Conservation (phyloP, 2,888 invertebrate species). For the Drosophila kanekoi region DNA sequence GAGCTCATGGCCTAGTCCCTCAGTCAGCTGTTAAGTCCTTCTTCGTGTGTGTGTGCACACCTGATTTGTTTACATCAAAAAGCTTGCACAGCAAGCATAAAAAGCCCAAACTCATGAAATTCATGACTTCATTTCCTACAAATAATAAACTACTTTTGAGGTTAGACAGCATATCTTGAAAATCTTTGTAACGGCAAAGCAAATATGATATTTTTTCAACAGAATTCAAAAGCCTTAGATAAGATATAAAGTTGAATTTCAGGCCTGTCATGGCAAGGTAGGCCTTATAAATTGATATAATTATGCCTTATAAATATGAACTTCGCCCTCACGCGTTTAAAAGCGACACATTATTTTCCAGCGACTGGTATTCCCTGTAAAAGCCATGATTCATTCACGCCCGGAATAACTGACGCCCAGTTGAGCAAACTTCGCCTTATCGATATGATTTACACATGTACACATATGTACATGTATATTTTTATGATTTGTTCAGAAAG, state of each 20-base stretch:
- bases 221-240: not conserved
- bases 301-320: slow-evolving; percentile 11
- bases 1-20: slow-evolving; percentile 18
- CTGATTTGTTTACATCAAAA: slow-evolving; percentile 41
- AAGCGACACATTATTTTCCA: not conserved
- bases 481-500: slow-evolving; percentile 22
- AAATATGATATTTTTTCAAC: not conserved
- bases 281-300: not conserved
- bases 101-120: not conserved
- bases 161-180: not conserved
- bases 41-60: not conserved
- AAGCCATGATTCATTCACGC: slow-evolving; percentile 28
- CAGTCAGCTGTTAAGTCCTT: slow-evolving; percentile 34
- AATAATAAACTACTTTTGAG: not conserved
- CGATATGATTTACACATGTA: slow-evolving; percentile 9
- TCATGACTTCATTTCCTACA: slow-evolving; percentile 5
- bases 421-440: slow-evolving; percentile 27
- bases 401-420: not conserved
- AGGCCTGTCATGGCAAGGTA: not conserved
- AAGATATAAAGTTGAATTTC: not conserved
- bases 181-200: not conserved
- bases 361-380: slow-evolving; percentile 31
- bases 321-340: slow-evolving; percentile 7
- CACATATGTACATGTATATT: not conserved
- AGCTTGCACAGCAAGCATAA: slow-evolving; percentile 16